Evolutionary conservation across 1,140 invertebrate species (phyloP).

Genomic region (Monomorium pharaonis): DNA sequence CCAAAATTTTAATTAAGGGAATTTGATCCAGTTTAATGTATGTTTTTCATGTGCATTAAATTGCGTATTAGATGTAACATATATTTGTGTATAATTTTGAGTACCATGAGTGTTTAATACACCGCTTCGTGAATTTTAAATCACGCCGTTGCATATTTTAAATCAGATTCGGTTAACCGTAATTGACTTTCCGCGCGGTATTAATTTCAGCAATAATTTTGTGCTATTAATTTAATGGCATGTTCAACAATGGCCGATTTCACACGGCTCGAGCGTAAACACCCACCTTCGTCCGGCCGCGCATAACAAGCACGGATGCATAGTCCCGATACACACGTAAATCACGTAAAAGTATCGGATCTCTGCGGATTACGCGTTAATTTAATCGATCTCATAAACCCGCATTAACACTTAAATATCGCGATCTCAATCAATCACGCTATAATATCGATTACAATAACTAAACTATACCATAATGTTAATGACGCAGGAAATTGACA

Average conservation of each 20-base stretch:
- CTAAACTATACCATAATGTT: slow-evolving; percentile 8
- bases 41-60: slow-evolving; percentile 18
- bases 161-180: slow-evolving; percentile 57
- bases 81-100: slow-evolving; percentile 46
- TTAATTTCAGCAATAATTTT: slow-evolving; percentile 57
- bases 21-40: slow-evolving; percentile 18
- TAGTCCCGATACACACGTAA: slow-evolving; percentile 26
- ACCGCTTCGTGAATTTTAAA: slow-evolving; percentile 50
- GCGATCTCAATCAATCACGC: slow-evolving; percentile 48
- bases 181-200: slow-evolving; percentile 54
- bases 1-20: slow-evolving; percentile 31
- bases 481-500: slow-evolving; percentile 46
- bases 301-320: slow-evolving; percentile 39
- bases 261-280: slow-evolving; percentile 52
- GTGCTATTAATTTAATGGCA: slow-evolving; percentile 59
- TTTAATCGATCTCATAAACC: slow-evolving; percentile 50
- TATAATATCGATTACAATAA: slow-evolving; percentile 29
- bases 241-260: slow-evolving; percentile 59
- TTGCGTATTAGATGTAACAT: slow-evolving; percentile 23
- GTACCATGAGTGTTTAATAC: slow-evolving; percentile 2
- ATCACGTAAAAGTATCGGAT: slow-evolving; percentile 54
- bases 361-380: slow-evolving; percentile 53
- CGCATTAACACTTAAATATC: slow-evolving; percentile 51
- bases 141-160: slow-evolving; percentile 52
- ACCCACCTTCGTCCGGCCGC: slow-evolving; percentile 42